Evolutionary conservation across 1,140 invertebrate species (phyloP).

Genomic region (Triops cancriformis): DNA sequence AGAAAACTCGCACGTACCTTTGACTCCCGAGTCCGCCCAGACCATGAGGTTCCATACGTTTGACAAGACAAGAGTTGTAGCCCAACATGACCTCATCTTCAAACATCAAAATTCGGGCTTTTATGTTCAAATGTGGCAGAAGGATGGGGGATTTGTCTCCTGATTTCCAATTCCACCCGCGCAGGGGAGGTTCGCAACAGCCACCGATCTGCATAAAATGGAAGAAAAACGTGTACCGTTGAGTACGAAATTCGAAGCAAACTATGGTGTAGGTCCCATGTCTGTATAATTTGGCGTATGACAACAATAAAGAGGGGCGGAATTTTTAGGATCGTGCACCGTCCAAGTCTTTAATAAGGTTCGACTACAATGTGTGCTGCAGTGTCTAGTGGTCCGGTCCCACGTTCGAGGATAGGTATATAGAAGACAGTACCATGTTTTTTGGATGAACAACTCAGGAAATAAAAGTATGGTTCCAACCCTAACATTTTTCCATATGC

Average conservation of each 20-base stretch:
- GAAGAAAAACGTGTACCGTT: not conserved
- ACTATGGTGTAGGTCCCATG: not conserved
- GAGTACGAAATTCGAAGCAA: not conserved
- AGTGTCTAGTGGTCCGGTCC: too few relatives aligned
- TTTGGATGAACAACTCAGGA: not conserved
- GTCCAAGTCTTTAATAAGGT: not conserved
- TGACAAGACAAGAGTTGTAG: not conserved
- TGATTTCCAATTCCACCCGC: not conserved
- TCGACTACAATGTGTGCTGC: not conserved
- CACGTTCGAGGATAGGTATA: too few relatives aligned
- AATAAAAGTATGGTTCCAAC: not conserved
- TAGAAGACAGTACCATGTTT: too few relatives aligned
- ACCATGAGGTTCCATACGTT: not conserved
- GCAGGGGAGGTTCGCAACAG: not conserved
- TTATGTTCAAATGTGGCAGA: too few relatives aligned
- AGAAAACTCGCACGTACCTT: not conserved
- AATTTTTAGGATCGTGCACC: not conserved
- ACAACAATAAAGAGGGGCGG: not conserved
- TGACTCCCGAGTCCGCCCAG: not conserved
- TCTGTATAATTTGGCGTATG: not conserved
- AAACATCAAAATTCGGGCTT: not conserved
- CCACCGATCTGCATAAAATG: not conserved
- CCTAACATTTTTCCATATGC: constrained; percentile 5
- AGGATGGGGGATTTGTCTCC: not conserved
- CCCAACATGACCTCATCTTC: not conserved